A percentile compares a stretch with the other conserved stretches of the same genome.
Conservation (phyloP, 2,888 invertebrate species). For the Dolichomitus sp. region DNA sequence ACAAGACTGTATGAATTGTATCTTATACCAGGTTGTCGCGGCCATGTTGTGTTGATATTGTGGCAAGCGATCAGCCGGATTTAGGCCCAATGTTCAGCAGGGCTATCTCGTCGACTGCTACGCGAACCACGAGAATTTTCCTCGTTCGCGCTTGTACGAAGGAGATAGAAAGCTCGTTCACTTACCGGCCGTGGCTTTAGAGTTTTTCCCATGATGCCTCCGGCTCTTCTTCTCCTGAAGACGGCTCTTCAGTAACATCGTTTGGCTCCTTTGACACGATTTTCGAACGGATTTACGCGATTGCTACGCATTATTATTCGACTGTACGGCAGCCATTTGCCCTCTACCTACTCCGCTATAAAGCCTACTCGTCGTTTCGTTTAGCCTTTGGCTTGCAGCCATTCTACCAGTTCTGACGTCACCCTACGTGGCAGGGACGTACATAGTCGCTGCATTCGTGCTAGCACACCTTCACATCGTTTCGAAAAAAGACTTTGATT, state of each 20-base stretch:
- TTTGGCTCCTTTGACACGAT: conserved; percentile 74
- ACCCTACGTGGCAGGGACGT: conserved; percentile 65
- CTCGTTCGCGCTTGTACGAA: conserved; percentile 28
- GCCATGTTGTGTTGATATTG: conserved; percentile 77
- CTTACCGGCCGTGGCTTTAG: conserved; percentile 83
- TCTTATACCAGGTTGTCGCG: conserved; percentile 50
- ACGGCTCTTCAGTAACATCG: conserved; percentile 83
- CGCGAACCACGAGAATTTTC: conserved; percentile 74
- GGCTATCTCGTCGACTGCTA: conserved; percentile 78
- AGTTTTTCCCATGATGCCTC: conserved; percentile 82
- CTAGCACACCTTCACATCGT: neutral
- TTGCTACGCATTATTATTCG: conserved; percentile 82
- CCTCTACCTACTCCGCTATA: conserved; percentile 68
- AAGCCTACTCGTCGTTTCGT: conserved; percentile 72
- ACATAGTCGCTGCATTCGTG: conserved; percentile 27
- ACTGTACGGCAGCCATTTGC: conserved; percentile 81
- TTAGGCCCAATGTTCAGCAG: conserved; percentile 65
- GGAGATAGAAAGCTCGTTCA: conserved; percentile 71
- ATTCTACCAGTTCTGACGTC: conserved; percentile 74
- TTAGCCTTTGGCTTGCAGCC: conserved; percentile 80
- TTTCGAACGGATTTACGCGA: conserved; percentile 68
- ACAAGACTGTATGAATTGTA: neutral
- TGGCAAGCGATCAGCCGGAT: conserved; percentile 64
- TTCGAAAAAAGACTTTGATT: neutral
- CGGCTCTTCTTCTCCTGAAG: conserved; percentile 79